phyloP scores from a whole-genome alignment of 2,797 vertebrate species.

The Acanthiza pusilla region DNA sequence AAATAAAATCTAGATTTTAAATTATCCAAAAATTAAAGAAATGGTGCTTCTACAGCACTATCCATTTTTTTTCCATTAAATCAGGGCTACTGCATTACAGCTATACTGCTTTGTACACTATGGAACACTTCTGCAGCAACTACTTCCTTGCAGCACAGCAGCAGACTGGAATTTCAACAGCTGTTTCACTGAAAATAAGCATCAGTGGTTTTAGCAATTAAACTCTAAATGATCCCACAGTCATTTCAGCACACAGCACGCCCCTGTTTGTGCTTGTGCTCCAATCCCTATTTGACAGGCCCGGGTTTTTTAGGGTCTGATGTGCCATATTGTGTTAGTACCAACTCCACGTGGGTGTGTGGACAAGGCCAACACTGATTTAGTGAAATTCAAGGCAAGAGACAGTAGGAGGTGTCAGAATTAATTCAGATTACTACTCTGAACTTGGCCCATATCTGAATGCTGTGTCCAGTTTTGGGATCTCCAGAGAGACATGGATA shows the following conservation, averaged over 20 bases:
- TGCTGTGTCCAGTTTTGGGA: not conserved
- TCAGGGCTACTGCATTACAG: not conserved
- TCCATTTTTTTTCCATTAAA: not conserved
- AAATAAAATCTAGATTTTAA: not conserved
- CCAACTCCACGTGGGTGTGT: not conserved
- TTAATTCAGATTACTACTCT: not conserved
- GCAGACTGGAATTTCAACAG: not conserved
- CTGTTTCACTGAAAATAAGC: not conserved
- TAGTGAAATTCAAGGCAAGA: not conserved
- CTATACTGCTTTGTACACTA: not conserved
- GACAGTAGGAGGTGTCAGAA: not conserved
- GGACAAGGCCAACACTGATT: not conserved
- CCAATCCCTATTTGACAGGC: not conserved
- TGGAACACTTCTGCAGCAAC: not conserved
- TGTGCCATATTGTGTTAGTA: not conserved
- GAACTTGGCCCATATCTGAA: not conserved
- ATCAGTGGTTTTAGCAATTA: not conserved
- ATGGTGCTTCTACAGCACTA: not conserved
- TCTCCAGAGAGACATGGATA: not conserved
- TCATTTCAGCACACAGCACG: not conserved
- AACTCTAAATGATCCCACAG: not conserved
- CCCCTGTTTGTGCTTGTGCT: not conserved
- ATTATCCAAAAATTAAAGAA: not conserved
- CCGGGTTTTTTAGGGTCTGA: not conserved
- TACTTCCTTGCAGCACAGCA: not conserved